These are phyloP conservation scores for Pharmacophagus antenor DNA, from an alignment of 2,888 invertebrate genomes.

Conservation along the genomic window DNA sequence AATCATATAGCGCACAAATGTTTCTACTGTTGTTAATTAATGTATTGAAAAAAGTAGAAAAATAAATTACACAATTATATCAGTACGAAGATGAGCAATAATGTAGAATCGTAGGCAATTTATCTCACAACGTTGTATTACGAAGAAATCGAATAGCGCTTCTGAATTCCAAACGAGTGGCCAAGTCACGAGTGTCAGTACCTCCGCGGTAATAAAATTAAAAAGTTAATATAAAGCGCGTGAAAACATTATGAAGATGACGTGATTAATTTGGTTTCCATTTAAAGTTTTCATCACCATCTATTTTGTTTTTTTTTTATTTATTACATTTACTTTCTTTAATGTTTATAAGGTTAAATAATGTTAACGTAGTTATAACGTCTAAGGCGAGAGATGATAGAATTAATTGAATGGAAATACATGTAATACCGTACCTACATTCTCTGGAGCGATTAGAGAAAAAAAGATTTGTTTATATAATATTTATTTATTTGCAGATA, in stretches of 20 bases:
- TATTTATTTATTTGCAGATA: too few species aligned
- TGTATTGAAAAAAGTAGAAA: neutral
- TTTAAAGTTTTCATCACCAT: too few species aligned
- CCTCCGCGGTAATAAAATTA: conserved; percentile 33
- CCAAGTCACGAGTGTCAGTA: conserved; percentile 35
- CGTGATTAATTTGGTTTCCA: conserved; percentile 36
- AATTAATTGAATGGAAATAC: too few species aligned
- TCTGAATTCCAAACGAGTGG: conserved; percentile 34
- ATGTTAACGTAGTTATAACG: too few species aligned
- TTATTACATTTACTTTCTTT: too few species aligned
- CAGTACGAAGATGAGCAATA: conserved; percentile 3
- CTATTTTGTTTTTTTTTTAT: too few species aligned
- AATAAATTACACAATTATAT: conserved; percentile 1
- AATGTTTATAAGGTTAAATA: too few species aligned
- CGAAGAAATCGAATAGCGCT: conserved; percentile 34
- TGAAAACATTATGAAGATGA: conserved; percentile 35
- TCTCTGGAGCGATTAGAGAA: too few species aligned
- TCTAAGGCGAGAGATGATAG: too few species aligned
- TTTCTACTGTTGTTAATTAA: neutral
- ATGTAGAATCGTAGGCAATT: conserved; percentile 23
- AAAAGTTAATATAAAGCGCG: conserved; percentile 31
- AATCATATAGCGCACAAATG: too few species aligned
- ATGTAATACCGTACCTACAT: too few species aligned
- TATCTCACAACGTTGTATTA: conserved; percentile 32
- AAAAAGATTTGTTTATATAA: too few species aligned